These are phyloP conservation scores for Oxytorus armatus DNA, from an alignment of 2,888 invertebrate genomes.

Conservation along the genomic window DNA sequence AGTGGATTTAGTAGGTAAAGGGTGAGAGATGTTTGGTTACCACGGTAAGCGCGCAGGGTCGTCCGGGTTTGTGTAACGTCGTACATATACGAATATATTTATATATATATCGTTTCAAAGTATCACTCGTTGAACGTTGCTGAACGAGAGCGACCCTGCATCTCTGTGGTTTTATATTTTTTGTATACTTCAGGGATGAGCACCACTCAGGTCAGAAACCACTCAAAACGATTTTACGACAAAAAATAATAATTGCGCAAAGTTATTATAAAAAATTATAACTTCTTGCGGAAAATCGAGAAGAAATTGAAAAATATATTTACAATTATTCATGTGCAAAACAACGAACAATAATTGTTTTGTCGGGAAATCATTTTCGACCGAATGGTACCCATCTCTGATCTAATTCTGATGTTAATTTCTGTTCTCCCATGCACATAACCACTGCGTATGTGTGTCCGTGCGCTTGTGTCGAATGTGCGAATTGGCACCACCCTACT, in stretches of 20 bases:
- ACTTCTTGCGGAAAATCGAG: neutral
- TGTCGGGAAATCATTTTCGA: neutral
- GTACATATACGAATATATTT: constrained; percentile 35
- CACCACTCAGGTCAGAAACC: constrained; percentile 30
- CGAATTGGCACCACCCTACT: constrained; percentile 16
- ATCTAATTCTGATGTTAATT: neutral
- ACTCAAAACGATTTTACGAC: neutral
- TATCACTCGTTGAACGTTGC: constrained; percentile 45
- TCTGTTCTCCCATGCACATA: neutral
- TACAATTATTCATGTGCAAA: neutral
- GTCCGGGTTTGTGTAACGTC: constrained; percentile 38
- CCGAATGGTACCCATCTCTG: constrained; percentile 15
- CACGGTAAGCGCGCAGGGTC: constrained; percentile 45
- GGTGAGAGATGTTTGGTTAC: constrained; percentile 51
- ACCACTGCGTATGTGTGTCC: constrained; percentile 38
- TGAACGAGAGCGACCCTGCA: constrained; percentile 17
- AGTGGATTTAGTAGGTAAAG: constrained; percentile 65
- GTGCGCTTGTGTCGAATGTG: constrained; percentile 34
- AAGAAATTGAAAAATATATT: neutral
- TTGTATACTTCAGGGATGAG: constrained; percentile 27
- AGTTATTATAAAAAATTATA: neutral
- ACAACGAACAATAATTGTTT: neutral
- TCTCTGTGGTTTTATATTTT: constrained; percentile 2
- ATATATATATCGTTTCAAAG: constrained; percentile 30
- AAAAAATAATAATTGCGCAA: neutral